A percentile compares a stretch with the other conserved stretches of the same genome.
These are phyloP conservation scores for Gracilinanus agilis DNA, from an alignment of 2,113 vertebrate species.

Conservation along the genomic window DNA sequence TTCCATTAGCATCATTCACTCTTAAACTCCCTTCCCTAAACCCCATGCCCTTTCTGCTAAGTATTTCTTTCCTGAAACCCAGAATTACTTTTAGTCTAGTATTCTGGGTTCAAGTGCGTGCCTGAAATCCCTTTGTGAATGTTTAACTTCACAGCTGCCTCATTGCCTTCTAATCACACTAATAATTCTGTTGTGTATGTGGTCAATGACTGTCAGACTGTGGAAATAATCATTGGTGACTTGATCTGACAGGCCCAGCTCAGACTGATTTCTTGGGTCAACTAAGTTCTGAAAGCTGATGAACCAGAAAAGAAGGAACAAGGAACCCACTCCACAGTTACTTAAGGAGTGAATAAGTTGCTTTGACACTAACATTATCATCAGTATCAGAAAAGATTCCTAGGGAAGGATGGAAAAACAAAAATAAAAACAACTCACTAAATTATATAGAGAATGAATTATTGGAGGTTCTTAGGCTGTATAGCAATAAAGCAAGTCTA, in stretches of 20 bases:
- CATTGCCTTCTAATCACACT: constrained; percentile 43
- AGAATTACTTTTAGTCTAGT: not conserved
- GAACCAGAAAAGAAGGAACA: not conserved
- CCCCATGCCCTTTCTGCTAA: not conserved
- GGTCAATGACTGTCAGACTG: not conserved
- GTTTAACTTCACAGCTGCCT: not conserved
- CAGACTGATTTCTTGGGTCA: not conserved
- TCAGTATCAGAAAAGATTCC: not conserved
- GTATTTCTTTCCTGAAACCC: not conserved
- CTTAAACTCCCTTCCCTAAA: not conserved
- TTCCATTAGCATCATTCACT: not conserved
- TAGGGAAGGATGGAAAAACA: not conserved
- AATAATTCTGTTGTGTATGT: not conserved
- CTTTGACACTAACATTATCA: not conserved
- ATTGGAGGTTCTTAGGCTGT: not conserved
- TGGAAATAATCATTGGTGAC: constrained; percentile 35
- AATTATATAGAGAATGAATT: not conserved
- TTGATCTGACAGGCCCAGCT: constrained; percentile 23
- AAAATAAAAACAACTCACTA: not conserved
- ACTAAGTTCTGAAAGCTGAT: not conserved
- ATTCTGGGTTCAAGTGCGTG: not conserved
- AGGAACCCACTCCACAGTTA: not conserved
- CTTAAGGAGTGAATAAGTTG: not conserved
- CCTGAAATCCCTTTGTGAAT: not conserved
- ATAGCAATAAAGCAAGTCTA: not conserved